phyloP scores from a whole-genome alignment of 2,888 invertebrate species.

The Xestoiulus laeticollis region DNA sequence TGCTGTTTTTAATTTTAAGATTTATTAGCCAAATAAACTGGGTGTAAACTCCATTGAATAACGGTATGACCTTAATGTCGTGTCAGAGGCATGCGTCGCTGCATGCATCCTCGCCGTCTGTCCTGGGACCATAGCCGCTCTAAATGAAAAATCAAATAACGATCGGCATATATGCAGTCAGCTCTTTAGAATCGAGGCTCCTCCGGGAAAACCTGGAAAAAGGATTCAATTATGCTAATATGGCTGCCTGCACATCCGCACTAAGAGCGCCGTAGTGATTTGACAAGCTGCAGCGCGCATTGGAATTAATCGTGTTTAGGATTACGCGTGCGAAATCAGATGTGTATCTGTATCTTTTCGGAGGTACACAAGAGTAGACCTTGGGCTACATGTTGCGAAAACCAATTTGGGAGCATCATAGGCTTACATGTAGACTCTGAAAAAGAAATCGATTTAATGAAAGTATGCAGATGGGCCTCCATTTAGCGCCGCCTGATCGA shows the following conservation, averaged over 20 bases:
- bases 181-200: not conserved
- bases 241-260: conserved; percentile 26
- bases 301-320: conserved; percentile 26
- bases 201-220: conserved; percentile 14
- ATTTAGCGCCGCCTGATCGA: conserved; percentile 26
- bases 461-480: conserved; percentile 26
- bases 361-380: not conserved
- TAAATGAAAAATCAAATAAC: conserved; percentile 13
- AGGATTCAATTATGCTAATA: conserved; percentile 26
- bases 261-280: conserved; percentile 17
- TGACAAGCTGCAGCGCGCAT: conserved; percentile 26
- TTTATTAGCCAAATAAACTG: too few relatives aligned
- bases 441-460: conserved; percentile 8
- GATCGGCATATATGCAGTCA: not conserved
- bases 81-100: not conserved
- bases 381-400: conserved; percentile 26
- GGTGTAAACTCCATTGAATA: too few relatives aligned
- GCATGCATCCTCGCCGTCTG: not conserved
- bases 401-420: not conserved
- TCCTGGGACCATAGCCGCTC: not conserved
- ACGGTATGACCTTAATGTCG: too few relatives aligned
- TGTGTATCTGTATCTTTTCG: conserved; percentile 18
- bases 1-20: too few relatives aligned
- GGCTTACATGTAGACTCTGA: not conserved
- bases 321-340: conserved; percentile 26